Base-by-base conservation (phyloP, 2,113 vertebrate genomes). In the Oxyruncus cristatus region DNA sequence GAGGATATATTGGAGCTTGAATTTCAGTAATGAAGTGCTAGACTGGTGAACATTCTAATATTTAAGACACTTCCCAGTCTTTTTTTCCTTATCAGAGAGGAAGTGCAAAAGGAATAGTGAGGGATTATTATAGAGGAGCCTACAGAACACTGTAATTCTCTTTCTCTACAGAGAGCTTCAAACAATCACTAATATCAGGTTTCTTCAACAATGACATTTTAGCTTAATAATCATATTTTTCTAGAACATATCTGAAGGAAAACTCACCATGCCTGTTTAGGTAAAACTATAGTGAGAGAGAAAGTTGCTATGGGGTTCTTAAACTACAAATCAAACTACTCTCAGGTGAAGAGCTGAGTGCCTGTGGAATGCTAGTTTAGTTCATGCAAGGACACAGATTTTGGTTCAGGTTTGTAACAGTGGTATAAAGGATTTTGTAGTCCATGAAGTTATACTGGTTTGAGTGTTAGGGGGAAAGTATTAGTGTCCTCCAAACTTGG, bases 1-100 rank as follows among this genome's bases (percentile, higher is more conserved):
- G 88, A 92, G 42, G 68, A 32, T 95, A 91, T 78, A 90, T 94
- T 93, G 47, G 85, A 95, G 58, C 47, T 93, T 88, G 77, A 88
- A 82, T 85, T 80, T 86, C 46, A 78, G 24, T 72, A 56, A 91
- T 79, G 39, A 72, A 81, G 12, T 50, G 47, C 39, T 76, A 59
- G n/a, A 63, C n/a, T 82, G 49, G 30, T 42, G 67, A 61, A 32
- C 32, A 74, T 65, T 18, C 21, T 12, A 53, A 11, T 71, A n/a
- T 92, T 79, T 90, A 73, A 89, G 41, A 77, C 28, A 62, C 23
- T 85, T 70, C 19, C 27, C 24, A 55, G 30, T 65, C 4, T n/a
- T 35, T 46, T 33, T 49, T 87, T 28, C 6, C 35, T 71, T 92
- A 85, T 62, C 35, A 74, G 46, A 80, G 53, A 44, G 47, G 37